Percentiles rank a stretch among this genome's conserved stretches.
Evolutionary conservation across 2,113 vertebrate genomes (phyloP).

Genomic region (Trematomus loennbergii): DNA sequence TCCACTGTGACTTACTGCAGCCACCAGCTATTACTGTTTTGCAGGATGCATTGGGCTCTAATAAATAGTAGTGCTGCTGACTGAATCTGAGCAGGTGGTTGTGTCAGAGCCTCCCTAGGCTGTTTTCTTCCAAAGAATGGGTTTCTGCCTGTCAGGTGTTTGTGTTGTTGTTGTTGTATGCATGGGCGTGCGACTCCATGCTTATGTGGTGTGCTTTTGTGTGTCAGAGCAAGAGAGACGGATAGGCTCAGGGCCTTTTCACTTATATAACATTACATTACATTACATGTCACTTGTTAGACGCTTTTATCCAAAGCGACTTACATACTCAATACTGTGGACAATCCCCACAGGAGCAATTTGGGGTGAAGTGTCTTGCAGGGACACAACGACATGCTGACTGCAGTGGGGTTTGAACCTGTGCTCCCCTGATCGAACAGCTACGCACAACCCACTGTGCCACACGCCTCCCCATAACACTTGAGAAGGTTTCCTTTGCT

Average conservation of each 20-base stretch:
- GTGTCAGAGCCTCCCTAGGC: constrained; percentile 57
- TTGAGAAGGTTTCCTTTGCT: constrained; percentile 65
- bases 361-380: no score
- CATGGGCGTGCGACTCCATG: constrained; percentile 36
- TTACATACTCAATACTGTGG: no score
- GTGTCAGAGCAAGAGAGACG: constrained; percentile 17
- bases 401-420: no score
- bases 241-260: constrained; percentile 61
- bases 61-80: constrained; percentile 49
- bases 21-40: constrained; percentile 62
- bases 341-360: no score
- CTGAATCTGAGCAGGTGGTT: constrained; percentile 63
- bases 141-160: constrained; percentile 60
- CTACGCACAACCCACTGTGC: no score
- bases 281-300: no score
- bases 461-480: constrained; percentile 4
- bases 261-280: constrained; percentile 61
- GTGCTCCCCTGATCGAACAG: no score
- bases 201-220: constrained; percentile 44
- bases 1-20: constrained; percentile 52
- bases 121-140: constrained; percentile 57
- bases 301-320: no score
- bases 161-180: constrained; percentile 34
- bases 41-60: constrained; percentile 42
- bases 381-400: no score